Percentiles rank a stretch among this genome's conserved stretches.
These are phyloP conservation scores for Cyphomyrus plagiostoma DNA, from an alignment of 2,113 vertebrate genomes.

Conservation along the genomic window DNA sequence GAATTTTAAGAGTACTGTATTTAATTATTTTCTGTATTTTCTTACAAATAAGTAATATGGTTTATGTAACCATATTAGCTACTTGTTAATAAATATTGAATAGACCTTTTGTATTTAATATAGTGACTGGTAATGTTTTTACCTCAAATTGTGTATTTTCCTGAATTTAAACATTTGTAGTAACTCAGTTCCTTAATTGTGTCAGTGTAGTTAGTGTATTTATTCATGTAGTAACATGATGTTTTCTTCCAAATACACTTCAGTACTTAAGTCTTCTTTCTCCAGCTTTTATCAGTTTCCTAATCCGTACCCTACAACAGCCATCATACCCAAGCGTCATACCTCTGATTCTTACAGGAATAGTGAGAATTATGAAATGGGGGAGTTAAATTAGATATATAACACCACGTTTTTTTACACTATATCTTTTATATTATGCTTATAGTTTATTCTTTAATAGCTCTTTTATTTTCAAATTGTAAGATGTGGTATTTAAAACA, in stretches of 20 bases:
- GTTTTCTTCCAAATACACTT: neutral
- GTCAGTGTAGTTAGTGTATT: neutral
- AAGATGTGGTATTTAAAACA: neutral
- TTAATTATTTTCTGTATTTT: neutral
- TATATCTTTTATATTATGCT: neutral
- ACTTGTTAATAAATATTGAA: neutral
- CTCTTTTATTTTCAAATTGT: neutral
- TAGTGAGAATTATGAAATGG: neutral
- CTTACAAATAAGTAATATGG: neutral
- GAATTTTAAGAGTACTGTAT: neutral
- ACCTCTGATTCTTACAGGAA: neutral
- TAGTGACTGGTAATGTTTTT: neutral
- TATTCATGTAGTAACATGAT: neutral
- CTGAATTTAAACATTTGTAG: neutral
- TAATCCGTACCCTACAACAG: neutral
- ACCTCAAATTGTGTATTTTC: neutral
- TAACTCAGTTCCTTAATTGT: neutral
- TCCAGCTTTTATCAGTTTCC: neutral
- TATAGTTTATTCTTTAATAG: neutral
- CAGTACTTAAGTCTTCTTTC: neutral
- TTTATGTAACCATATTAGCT: neutral
- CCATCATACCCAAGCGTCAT: neutral
- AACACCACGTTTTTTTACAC: neutral
- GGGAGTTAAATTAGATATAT: neutral
- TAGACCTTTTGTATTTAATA: neutral